Conservation (phyloP, 1,140 invertebrate genomes). For the Heliconius himera region DNA sequence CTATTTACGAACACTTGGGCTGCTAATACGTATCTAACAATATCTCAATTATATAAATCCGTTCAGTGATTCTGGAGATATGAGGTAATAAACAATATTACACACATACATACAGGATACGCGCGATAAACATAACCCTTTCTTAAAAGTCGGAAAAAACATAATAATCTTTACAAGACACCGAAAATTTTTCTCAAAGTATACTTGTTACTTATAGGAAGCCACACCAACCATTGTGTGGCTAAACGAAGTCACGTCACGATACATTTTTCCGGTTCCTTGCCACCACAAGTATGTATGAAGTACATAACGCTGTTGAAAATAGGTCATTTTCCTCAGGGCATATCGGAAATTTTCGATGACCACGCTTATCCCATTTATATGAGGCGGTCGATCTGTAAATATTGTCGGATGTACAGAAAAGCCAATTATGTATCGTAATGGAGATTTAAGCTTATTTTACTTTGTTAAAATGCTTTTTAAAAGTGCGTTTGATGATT, state of each 20-base stretch:
- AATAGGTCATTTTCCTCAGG: slow-evolving; percentile 42
- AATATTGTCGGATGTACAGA: slow-evolving; percentile 13
- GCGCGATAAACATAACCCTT: no score
- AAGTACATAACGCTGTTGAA: slow-evolving; percentile 37
- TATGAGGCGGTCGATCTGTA: slow-evolving; percentile 20
- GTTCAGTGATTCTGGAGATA: no score
- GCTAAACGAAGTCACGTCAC: slow-evolving; percentile 29
- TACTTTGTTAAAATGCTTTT: background rate
- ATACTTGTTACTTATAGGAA: background rate
- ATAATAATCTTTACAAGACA: no score
- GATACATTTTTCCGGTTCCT: slow-evolving; percentile 32
- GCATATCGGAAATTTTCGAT: slow-evolving; percentile 43
- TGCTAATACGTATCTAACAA: no score
- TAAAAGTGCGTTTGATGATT: background rate
- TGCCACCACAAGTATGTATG: slow-evolving; percentile 20
- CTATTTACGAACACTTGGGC: no score
- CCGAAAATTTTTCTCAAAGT: background rate
- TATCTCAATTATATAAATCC: no score
- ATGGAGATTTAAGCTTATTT: background rate
- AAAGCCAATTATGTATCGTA: background rate
- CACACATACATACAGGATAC: no score
- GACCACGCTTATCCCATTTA: slow-evolving; percentile 35
- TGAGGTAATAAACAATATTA: no score
- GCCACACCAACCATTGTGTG: background rate
- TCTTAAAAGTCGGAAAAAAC: no score